A percentile compares a stretch with the other conserved stretches of the same genome.
Conservation (phyloP, 2,113 vertebrate genomes). For the Eira barbara region DNA sequence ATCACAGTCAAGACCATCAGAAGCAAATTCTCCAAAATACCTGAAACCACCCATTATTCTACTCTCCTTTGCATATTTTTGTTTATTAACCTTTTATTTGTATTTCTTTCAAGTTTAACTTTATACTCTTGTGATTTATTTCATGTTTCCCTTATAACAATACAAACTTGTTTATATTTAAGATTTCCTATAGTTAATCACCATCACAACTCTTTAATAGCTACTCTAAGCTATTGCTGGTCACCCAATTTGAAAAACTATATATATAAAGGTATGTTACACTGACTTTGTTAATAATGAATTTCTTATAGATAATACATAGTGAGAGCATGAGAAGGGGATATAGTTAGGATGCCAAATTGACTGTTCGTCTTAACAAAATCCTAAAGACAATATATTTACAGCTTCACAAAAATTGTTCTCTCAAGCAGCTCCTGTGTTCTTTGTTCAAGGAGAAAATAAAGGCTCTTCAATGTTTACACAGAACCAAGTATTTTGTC, state of each 20-base stretch:
- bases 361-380: not conserved
- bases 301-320: not conserved
- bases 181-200: not conserved
- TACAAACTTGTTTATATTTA: not conserved
- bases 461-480: not conserved
- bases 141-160: not conserved
- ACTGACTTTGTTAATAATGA: not conserved
- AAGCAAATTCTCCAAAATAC: not conserved
- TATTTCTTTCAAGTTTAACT: not conserved
- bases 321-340: not conserved
- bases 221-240: not conserved
- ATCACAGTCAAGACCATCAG: not conserved
- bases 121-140: not conserved
- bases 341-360: not conserved
- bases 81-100: not conserved
- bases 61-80: not conserved
- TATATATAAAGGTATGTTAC: not conserved
- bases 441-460: not conserved
- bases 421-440: not conserved
- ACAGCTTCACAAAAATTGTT: not conserved
- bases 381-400: not conserved
- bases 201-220: not conserved
- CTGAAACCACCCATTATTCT: not conserved
- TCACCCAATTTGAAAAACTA: not conserved
- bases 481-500: not conserved